Evolutionary conservation across 1,140 invertebrate species (phyloP).

Genomic region (Ganaspis sp.): DNA sequence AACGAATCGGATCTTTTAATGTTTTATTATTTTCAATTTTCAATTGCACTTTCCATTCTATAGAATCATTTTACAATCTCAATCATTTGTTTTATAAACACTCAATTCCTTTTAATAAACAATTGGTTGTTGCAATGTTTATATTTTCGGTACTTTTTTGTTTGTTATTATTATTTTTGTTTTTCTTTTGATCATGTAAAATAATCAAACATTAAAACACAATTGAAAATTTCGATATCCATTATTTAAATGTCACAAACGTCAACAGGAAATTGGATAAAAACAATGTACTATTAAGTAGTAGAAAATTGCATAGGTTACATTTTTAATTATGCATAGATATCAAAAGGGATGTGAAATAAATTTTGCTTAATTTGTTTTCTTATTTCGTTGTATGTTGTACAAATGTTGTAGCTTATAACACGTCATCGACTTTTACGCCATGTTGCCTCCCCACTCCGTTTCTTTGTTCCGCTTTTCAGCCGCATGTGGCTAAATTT

Average conservation of each 20-base stretch:
- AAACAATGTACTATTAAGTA: too few relatives aligned
- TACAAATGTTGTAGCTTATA: neutral
- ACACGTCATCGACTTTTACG: conserved; percentile 20
- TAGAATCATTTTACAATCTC: neutral
- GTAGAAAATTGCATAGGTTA: too few relatives aligned
- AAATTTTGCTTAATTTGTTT: neutral
- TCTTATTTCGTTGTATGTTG: neutral
- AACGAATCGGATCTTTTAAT: neutral
- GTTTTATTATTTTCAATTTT: neutral
- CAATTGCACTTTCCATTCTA: neutral
- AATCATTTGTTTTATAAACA: too few relatives aligned
- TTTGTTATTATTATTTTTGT: too few relatives aligned
- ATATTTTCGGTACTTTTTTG: too few relatives aligned
- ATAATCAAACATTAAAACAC: too few relatives aligned
- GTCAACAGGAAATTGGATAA: too few relatives aligned
- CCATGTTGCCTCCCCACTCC: conserved; percentile 1
- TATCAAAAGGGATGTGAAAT: neutral
- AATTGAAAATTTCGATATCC: too few relatives aligned
- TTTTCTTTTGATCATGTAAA: too few relatives aligned
- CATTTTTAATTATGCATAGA: neutral
- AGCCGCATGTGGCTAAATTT: neutral
- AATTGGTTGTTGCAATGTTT: too few relatives aligned
- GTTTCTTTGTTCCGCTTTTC: neutral
- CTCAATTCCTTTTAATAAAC: too few relatives aligned
- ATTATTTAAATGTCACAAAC: too few relatives aligned